Conservation (phyloP, 1,140 invertebrate genomes). For the Drosophila tani region DNA sequence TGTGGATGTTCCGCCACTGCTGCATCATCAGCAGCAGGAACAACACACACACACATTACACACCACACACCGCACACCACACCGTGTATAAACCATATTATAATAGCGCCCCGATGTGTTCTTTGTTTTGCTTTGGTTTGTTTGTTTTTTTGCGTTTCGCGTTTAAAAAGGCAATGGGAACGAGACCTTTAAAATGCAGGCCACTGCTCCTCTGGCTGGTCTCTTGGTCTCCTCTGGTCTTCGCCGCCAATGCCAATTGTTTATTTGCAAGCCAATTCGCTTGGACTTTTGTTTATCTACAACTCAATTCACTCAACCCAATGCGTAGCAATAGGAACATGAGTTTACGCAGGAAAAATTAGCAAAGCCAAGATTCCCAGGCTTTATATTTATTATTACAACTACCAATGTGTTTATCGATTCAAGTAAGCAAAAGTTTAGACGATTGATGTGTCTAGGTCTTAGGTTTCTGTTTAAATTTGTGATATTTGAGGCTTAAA, state of each 20-base stretch:
- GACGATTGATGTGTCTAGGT: background rate
- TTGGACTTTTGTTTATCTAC: constrained; percentile 54
- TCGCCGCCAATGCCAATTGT: constrained; percentile 47
- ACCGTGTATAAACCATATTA: constrained; percentile 11
- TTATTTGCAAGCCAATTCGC: constrained; percentile 70
- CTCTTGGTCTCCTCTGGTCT: constrained; percentile 10
- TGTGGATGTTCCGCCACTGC: constrained; percentile 30
- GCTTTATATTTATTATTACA: background rate
- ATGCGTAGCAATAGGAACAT: constrained; percentile 2
- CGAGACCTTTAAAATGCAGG: constrained; percentile 53
- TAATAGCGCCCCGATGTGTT: constrained; percentile 6
- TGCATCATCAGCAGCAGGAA: constrained; percentile 14
- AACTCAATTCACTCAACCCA: constrained; percentile 41
- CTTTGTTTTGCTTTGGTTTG: constrained; percentile 25
- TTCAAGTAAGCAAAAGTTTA: too few species aligned
- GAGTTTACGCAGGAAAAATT: constrained; percentile 11
- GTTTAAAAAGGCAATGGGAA: constrained; percentile 30
- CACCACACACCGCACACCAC: background rate
- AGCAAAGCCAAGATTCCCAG: constrained; percentile 11
- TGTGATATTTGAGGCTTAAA: background rate
- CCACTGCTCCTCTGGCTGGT: constrained; percentile 34
- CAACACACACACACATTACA: background rate
- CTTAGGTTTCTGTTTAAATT: background rate
- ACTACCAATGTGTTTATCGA: too few species aligned
- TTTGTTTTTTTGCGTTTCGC: constrained; percentile 16